These are phyloP conservation scores for Prunella fulvescens DNA, from an alignment of 2,113 vertebrate species.

Conservation along the genomic window DNA sequence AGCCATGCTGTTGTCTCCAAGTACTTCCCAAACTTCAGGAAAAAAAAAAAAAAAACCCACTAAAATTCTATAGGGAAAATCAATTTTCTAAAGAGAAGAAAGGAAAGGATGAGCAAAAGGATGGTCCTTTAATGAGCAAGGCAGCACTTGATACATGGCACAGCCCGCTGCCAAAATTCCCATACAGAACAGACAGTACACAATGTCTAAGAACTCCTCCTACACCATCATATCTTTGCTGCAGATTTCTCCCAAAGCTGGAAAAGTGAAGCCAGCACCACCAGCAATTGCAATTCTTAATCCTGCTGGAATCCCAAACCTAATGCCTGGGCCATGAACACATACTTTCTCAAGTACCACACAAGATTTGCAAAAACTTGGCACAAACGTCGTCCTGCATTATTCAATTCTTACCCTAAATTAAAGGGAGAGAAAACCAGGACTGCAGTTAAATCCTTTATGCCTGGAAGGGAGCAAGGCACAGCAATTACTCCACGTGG, in stretches of 20 bases:
- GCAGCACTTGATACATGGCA: constrained; percentile 2
- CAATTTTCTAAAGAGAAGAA: background rate
- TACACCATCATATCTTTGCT: constrained; percentile 2
- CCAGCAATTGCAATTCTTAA: background rate
- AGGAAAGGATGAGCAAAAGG: background rate
- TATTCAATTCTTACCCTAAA: background rate
- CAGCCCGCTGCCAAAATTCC: constrained; percentile 28
- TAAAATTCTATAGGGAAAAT: background rate
- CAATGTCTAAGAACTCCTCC: constrained; percentile 39
- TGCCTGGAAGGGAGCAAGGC: background rate
- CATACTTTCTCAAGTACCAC: background rate
- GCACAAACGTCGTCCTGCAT: background rate
- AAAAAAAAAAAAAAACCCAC: too few species aligned
- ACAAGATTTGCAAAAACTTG: background rate
- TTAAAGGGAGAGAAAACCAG: background rate
- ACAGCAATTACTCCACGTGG: background rate
- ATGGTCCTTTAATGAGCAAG: background rate
- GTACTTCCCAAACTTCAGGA: background rate
- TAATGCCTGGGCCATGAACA: background rate
- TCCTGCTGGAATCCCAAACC: background rate
- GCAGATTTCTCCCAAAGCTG: background rate
- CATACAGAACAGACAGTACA: constrained; percentile 43
- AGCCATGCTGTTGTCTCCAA: background rate
- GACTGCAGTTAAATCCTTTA: background rate
- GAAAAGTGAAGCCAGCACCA: background rate